Percentiles rank a stretch among this genome's conserved stretches.
Conservation (phyloP, 2,888 invertebrate species). For the Hemithea aestivaria region DNA sequence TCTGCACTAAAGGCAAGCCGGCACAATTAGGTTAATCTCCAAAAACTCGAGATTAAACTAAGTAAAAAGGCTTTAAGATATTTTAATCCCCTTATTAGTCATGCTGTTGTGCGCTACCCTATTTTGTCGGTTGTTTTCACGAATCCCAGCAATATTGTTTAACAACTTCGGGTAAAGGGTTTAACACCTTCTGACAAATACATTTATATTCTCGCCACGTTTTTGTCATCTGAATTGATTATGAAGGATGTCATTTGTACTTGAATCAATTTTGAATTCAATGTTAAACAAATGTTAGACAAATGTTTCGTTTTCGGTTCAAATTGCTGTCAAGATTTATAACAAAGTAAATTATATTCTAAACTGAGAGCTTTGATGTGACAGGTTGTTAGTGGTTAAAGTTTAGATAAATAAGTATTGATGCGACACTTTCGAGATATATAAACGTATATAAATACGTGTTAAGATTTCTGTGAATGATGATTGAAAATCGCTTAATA, state of each 20-base stretch:
- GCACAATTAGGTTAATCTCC: slow-evolving; percentile 44
- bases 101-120: slow-evolving; percentile 38
- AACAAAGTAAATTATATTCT: too few relatives aligned
- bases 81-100: slow-evolving; percentile 49
- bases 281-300: too few relatives aligned
- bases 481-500: too few relatives aligned
- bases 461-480: too few relatives aligned
- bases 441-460: too few relatives aligned
- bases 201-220: slow-evolving; percentile 25
- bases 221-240: slow-evolving; percentile 30
- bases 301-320: too few relatives aligned
- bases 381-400: too few relatives aligned
- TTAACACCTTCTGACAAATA: slow-evolving; percentile 31
- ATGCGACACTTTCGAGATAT: too few relatives aligned
- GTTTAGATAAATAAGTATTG: too few relatives aligned
- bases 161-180: slow-evolving; percentile 35
- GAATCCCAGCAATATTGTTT: slow-evolving; percentile 33
- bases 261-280: slow-evolving; percentile 15
- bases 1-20: slow-evolving; percentile 36
- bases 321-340: too few relatives aligned
- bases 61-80: slow-evolving; percentile 52
- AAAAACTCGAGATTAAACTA: slow-evolving; percentile 45
- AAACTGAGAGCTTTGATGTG: too few relatives aligned
- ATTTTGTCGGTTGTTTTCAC: slow-evolving; percentile 27
- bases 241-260: slow-evolving; percentile 17